These are phyloP conservation scores for Chamaetylas fuelleborni DNA, from an alignment of 2,113 vertebrate species.

Conservation along the genomic window DNA sequence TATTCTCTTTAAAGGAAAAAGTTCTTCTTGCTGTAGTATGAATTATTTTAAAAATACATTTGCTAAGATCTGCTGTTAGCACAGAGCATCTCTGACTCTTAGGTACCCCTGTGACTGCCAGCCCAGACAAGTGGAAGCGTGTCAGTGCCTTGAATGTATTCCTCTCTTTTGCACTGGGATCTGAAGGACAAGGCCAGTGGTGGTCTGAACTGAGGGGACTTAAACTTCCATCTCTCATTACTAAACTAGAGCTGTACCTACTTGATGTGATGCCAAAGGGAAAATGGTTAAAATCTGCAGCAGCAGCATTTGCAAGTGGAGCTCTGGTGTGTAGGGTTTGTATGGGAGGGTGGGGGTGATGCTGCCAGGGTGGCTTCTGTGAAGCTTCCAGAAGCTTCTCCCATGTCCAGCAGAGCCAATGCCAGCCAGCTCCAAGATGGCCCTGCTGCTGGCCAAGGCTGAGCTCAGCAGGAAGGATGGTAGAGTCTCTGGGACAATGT, in stretches of 20 bases:
- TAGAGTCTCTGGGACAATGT: background rate
- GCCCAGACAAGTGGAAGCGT: background rate
- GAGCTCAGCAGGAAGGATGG: background rate
- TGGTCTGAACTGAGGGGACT: background rate
- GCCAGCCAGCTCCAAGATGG: rapidly evolving
- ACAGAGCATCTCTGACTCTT: background rate
- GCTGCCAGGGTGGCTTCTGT: background rate
- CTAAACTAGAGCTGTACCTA: background rate
- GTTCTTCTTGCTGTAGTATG: background rate
- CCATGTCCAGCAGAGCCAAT: rapidly evolving
- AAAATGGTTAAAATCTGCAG: background rate
- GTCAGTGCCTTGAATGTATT: background rate
- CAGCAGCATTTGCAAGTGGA: background rate
- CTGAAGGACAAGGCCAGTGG: background rate
- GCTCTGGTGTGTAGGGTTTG: background rate
- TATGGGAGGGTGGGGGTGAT: background rate
- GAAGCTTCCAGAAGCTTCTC: background rate
- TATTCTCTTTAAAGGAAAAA: background rate
- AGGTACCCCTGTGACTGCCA: background rate
- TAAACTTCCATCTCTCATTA: background rate
- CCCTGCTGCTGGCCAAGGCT: background rate
- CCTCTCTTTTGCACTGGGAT: background rate
- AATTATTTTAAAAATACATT: slow-evolving; percentile 2
- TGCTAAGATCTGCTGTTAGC: background rate
- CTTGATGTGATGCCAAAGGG: background rate